These are phyloP conservation scores for Chaetogeoica ovagalla DNA, from an alignment of 2,888 invertebrate species.

Conservation along the genomic window DNA sequence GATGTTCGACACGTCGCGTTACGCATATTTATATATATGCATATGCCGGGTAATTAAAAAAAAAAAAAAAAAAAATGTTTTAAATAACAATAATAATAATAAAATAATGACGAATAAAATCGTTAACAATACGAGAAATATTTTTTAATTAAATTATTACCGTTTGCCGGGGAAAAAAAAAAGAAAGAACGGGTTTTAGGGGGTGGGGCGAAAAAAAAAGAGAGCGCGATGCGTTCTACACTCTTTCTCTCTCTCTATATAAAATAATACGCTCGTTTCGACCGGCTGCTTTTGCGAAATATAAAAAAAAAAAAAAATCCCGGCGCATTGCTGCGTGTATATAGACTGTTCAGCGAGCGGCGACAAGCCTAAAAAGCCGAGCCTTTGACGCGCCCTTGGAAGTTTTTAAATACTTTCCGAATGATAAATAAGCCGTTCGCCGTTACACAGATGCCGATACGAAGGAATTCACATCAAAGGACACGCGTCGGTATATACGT, in stretches of 20 bases:
- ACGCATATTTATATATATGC: conserved; percentile 44
- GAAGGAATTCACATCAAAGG: conserved; percentile 47
- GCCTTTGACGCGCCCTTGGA: conserved; percentile 38
- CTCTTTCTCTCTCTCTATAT: no score
- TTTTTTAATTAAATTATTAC: conserved; percentile 51
- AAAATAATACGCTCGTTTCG: no score
- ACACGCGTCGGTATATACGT: neutral
- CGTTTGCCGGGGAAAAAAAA: conserved; percentile 17
- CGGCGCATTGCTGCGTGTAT: no score
- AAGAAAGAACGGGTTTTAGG: no score
- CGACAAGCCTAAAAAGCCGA: conserved; percentile 40
- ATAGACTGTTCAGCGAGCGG: no score
- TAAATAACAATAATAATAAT: conserved; percentile 24
- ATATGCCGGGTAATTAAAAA: conserved; percentile 39
- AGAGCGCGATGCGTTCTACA: conserved; percentile 26
- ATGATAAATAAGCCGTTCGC: conserved; percentile 48
- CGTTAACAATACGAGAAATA: conserved; percentile 47
- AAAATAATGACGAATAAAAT: conserved; percentile 30
- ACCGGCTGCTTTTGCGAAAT: neutral
- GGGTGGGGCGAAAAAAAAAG: neutral
- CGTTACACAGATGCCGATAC: conserved; percentile 16
- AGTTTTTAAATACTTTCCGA: conserved; percentile 51
- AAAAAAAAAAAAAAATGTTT: conserved; percentile 10
- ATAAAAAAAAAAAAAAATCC: conserved; percentile 14
- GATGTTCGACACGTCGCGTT: conserved; percentile 28